Base-by-base conservation (phyloP, 1,140 invertebrate species). In the Achroia grisella region DNA sequence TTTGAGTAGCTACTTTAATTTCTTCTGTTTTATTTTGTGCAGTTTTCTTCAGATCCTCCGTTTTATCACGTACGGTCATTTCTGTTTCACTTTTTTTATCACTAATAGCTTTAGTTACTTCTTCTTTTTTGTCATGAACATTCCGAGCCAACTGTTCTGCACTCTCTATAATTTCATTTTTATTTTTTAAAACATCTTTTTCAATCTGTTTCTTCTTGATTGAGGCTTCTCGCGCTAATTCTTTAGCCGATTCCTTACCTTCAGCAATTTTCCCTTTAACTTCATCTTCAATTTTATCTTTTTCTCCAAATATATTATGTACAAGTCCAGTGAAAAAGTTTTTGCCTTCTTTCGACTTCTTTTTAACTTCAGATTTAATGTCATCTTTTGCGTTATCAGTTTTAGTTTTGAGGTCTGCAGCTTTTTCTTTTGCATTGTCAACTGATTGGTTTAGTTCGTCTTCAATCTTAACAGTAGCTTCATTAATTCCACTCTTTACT, bases 261-360 rank as follows among this genome's bases (percentile, higher is more conserved):
- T 81, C 72, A 13, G 61, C 41, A 29, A 79, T 52, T 50, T 80
- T 82, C 8, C 52, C 60, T 52, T 80, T 80, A 3, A 74, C 46
- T 44, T 78, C 78, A 29, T 75, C 66, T 56, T 84, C 78, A 6
- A 81, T 46, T 55, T 84, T 82, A 10, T 84, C 80, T 52, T 84
- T 84, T 42, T 80, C 76, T 10, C 80, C 80, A 42, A 82, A 82
- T 12, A 84, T 77, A 45, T 79, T 80, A 32, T 71, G 63, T 1
- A 84, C 78, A 27, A 84, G 42, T 31, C 78, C 80, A 1, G 74
- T 68, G 32, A 84, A 71, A 52, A 85, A 85, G 41, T 67, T 72
- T 46, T 85, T 85, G 2, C 78, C 67, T 62, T 85, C 71, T 43
- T 85, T 82, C 15, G 71, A 56, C 50, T 82, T 82, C 52, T 85